Evolutionary conservation across 2,888 invertebrate genomes (phyloP).

Genomic region (Eurois occulta): DNA sequence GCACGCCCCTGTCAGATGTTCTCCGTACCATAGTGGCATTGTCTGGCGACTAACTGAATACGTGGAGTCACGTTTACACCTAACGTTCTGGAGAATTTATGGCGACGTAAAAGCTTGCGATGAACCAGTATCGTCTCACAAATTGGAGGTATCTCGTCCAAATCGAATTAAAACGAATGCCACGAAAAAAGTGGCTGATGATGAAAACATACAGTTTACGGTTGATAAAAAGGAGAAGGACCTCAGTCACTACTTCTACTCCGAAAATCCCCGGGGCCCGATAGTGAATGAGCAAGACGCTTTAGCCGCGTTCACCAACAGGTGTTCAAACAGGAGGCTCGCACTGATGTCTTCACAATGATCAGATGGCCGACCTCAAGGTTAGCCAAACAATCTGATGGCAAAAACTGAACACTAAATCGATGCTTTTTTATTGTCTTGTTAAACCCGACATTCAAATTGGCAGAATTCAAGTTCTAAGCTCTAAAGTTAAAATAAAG

Average conservation of each 20-base stretch:
- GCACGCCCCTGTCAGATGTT: no score
- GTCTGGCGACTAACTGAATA: background rate
- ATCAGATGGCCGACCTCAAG: conserved; percentile 11
- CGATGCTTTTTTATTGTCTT: conserved; percentile 22
- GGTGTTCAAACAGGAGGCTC: background rate
- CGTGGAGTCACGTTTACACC: background rate
- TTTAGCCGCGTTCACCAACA: background rate
- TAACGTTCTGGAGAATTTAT: background rate
- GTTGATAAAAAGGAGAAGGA: background rate
- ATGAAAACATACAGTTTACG: background rate
- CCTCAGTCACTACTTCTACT: background rate
- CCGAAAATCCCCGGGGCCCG: background rate
- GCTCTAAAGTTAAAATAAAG: background rate
- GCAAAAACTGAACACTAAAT: background rate
- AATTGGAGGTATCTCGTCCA: no score
- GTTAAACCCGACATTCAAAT: conserved; percentile 20
- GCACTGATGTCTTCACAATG: conserved; percentile 6
- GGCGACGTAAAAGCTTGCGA: background rate
- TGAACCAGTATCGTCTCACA: background rate
- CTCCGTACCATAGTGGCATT: background rate
- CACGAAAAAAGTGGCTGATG: background rate
- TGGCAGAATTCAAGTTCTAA: conserved; percentile 1
- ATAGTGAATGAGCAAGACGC: background rate
- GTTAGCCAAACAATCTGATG: conserved; percentile 3
- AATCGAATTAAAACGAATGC: background rate